Percentiles rank a stretch among this genome's conserved stretches.
These are phyloP conservation scores for Diceros bicornis DNA, from an alignment of 2,797 vertebrate species.

Conservation along the genomic window DNA sequence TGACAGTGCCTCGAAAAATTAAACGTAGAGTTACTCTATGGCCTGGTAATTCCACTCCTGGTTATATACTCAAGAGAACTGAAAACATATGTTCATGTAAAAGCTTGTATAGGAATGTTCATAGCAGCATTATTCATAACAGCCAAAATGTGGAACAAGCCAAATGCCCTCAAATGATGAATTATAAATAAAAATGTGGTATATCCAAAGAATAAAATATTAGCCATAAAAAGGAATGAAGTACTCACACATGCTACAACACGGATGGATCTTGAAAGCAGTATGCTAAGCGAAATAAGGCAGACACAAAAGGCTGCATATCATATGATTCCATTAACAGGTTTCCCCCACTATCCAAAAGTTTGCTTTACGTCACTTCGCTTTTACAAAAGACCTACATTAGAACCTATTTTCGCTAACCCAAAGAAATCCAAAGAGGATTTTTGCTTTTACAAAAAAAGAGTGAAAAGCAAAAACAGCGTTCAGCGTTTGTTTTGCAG, in stretches of 20 bases:
- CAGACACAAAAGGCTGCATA: background rate
- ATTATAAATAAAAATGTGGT: background rate
- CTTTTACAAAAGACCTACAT: too few relatives aligned
- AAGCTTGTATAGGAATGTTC: background rate
- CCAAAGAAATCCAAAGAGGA: too few relatives aligned
- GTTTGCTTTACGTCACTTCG: too few relatives aligned
- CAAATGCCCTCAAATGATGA: slow-evolving; percentile 31
- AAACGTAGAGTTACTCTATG: background rate
- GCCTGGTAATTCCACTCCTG: background rate
- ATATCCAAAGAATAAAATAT: background rate
- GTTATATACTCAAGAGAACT: background rate
- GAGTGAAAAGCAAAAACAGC: too few relatives aligned
- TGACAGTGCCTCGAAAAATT: slow-evolving; percentile 24
- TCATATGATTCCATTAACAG: background rate
- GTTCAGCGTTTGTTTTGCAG: too few relatives aligned
- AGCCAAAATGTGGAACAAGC: background rate
- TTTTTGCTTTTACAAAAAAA: too few relatives aligned
- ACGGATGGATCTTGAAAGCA: slow-evolving; percentile 11
- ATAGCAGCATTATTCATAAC: background rate
- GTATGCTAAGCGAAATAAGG: background rate
- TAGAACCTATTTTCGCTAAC: too few relatives aligned
- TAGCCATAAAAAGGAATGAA: background rate
- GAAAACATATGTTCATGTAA: slow-evolving; percentile 33
- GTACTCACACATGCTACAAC: background rate
- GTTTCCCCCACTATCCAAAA: too few relatives aligned